Evolutionary conservation across 1,140 invertebrate genomes (phyloP).

Genomic region (Drosophila nikananu): DNA sequence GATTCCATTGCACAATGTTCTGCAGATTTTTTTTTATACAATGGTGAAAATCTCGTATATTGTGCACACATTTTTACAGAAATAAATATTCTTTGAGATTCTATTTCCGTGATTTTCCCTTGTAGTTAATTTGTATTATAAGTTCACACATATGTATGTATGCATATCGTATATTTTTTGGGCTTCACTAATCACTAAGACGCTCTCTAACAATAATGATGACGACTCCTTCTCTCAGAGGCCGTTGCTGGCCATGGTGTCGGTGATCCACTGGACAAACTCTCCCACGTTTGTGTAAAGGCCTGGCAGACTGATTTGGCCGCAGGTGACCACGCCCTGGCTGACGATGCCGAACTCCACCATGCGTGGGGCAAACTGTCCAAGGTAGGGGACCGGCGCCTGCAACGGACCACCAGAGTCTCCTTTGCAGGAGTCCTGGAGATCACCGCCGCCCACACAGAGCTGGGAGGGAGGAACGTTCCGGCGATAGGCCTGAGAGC

Average conservation of each 20-base stretch:
- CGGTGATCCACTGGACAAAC: constrained; percentile 85
- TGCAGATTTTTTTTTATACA: too few relatives aligned
- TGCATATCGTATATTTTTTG: constrained; percentile 15
- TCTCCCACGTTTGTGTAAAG: constrained; percentile 84
- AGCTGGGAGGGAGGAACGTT: constrained; percentile 53
- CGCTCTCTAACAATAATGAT: constrained; percentile 3
- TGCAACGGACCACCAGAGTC: constrained; percentile 85
- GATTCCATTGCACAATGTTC: too few relatives aligned
- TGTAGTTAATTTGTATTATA: background rate
- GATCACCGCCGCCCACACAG: constrained; percentile 70
- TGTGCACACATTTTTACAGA: background rate
- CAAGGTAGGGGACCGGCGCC: constrained; percentile 50
- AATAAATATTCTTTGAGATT: background rate
- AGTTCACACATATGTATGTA: constrained; percentile 10
- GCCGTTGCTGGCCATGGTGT: constrained; percentile 77
- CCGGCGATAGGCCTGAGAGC: constrained; percentile 47
- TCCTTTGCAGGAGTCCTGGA: constrained; percentile 88
- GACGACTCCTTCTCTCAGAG: constrained; percentile 24
- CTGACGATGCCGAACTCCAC: constrained; percentile 86
- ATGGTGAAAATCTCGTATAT: background rate
- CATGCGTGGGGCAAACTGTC: constrained; percentile 56
- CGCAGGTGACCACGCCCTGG: constrained; percentile 86
- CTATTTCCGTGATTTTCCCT: background rate
- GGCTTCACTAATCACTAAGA: constrained; percentile 19
- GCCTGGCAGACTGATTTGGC: constrained; percentile 79